phyloP scores from a whole-genome alignment of 2,113 vertebrate species.

The Petrocephalus zakoni region DNA sequence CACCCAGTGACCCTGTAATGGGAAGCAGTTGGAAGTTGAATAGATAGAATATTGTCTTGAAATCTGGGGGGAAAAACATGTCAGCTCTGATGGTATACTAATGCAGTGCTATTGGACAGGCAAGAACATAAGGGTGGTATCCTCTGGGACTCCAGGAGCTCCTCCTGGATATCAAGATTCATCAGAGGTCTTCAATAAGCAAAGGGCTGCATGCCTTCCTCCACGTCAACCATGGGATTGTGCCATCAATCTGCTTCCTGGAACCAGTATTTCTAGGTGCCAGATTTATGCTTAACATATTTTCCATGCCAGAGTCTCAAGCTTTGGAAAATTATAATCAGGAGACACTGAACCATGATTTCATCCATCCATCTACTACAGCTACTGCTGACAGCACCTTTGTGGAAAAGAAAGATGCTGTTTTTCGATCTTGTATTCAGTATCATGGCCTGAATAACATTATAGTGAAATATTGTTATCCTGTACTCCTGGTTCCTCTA shows the following conservation, averaged over 20 bases:
- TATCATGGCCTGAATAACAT: background rate
- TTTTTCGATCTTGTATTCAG: background rate
- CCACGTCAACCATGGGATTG: background rate
- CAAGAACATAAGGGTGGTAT: background rate
- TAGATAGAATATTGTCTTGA: background rate
- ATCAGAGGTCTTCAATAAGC: background rate
- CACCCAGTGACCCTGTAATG: background rate
- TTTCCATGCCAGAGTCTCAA: background rate
- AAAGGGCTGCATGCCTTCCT: background rate
- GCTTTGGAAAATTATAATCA: background rate
- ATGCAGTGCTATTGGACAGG: background rate
- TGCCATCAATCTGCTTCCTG: background rate
- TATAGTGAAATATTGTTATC: background rate
- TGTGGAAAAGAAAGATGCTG: background rate
- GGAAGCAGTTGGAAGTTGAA: background rate
- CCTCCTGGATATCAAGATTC: background rate
- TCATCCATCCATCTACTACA: background rate
- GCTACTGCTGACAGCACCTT: background rate
- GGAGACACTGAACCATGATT: background rate
- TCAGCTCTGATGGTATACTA: background rate
- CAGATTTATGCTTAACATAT: background rate
- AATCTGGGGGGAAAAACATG: background rate
- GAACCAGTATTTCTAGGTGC: background rate
- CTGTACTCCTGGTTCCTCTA: background rate
- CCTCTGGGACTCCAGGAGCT: background rate